Percentiles rank a stretch among this genome's conserved stretches.
Evolutionary conservation across 2,797 vertebrate species (phyloP).

Genomic region (Sebastes umbrosus): DNA sequence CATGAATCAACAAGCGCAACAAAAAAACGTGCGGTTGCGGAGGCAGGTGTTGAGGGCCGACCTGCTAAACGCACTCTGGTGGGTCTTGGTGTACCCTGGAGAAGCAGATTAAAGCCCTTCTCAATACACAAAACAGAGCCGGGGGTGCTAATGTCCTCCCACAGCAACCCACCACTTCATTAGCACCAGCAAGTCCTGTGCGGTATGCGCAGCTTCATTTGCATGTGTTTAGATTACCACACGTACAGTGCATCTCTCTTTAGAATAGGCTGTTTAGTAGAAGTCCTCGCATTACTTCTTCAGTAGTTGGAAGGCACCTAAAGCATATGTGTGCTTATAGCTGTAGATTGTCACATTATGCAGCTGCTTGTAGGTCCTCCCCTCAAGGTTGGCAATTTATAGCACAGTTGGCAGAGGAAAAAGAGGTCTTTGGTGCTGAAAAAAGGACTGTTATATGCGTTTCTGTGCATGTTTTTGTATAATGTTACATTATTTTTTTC

Average conservation of each 20-base stretch:
- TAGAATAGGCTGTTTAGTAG: background rate
- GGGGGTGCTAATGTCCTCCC: constrained; percentile 35
- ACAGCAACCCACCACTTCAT: constrained; percentile 48
- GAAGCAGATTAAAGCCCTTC: constrained; percentile 49
- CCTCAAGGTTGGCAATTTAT: constrained; percentile 7
- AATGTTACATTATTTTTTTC: background rate
- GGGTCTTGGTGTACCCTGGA: constrained; percentile 35
- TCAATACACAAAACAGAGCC: constrained; percentile 26
- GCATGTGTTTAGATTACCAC: constrained; percentile 24
- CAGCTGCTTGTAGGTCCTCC: background rate
- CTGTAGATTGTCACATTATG: background rate
- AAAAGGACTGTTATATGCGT: background rate
- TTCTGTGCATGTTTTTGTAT: background rate
- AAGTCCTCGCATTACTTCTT: background rate
- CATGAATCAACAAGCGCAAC: constrained; percentile 50
- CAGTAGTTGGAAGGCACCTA: background rate
- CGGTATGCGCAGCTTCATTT: constrained; percentile 20
- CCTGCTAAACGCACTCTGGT: constrained; percentile 46
- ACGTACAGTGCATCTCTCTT: background rate
- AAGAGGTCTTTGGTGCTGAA: background rate
- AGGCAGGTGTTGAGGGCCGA: constrained; percentile 50
- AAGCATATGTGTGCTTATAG: background rate
- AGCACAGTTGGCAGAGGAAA: background rate
- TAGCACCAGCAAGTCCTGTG: constrained; percentile 30
- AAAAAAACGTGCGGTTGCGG: background rate